phyloP scores from a whole-genome alignment of 2,113 vertebrate species.

The Phainopepla nitens region DNA sequence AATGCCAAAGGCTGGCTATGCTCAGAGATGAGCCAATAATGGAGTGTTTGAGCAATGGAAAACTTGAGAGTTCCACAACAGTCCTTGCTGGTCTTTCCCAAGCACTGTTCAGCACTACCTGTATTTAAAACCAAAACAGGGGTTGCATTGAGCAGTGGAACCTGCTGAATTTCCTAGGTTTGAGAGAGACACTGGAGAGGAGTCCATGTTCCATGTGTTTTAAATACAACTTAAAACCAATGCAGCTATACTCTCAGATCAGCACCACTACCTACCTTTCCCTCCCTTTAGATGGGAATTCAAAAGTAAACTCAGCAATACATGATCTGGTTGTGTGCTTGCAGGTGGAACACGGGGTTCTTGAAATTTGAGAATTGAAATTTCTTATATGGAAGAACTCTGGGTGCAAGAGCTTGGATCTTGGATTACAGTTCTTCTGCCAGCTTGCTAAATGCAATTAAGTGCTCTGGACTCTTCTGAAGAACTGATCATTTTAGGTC shows the following conservation, averaged over 20 bases:
- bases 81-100: background rate
- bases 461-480: background rate
- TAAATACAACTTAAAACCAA: background rate
- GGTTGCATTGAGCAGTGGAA: background rate
- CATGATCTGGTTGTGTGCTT: background rate
- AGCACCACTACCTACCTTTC: background rate
- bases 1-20: background rate
- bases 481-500: background rate
- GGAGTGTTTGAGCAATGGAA: background rate
- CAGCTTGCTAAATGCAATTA: background rate
- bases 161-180: background rate
- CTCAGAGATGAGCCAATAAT: background rate
- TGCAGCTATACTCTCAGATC: background rate
- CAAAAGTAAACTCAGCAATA: background rate
- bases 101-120: background rate
- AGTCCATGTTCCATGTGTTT: background rate
- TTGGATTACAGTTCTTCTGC: background rate
- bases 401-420: background rate
- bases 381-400: background rate
- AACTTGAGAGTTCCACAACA: background rate
- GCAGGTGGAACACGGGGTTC: background rate
- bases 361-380: background rate
- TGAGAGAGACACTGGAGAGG: background rate
- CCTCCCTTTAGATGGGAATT: background rate
- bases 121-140: background rate